A percentile compares a stretch with the other conserved stretches of the same genome.
These are phyloP conservation scores for Cassiopea xamachana DNA, from an alignment of 30 jellyfish, hydroid and myxozoan genomes.

Conservation along the genomic window DNA sequence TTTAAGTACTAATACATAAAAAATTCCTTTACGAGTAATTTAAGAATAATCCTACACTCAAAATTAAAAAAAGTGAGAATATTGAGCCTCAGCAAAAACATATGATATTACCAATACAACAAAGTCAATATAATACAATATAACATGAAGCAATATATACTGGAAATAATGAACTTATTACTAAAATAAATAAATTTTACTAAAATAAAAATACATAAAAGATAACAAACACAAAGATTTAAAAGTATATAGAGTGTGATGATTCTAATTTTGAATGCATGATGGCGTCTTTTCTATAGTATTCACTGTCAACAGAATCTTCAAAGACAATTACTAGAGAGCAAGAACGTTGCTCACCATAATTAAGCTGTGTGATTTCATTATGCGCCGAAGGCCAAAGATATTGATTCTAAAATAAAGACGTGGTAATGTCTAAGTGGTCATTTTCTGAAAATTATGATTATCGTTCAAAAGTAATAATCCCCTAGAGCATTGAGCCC, in stretches of 20 bases:
- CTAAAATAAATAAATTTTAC: too few relatives aligned
- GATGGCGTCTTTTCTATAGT: background rate
- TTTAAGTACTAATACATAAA: too few relatives aligned
- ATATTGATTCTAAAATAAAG: conserved; percentile 48
- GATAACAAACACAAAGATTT: background rate
- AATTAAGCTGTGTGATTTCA: conserved; percentile 70
- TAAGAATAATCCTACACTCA: too few relatives aligned
- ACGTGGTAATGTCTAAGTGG: background rate
- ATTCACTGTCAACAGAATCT: background rate
- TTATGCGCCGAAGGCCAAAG: conserved; percentile 90
- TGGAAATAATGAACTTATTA: background rate
- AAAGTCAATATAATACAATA: too few relatives aligned
- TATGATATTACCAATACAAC: too few relatives aligned
- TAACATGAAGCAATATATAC: background rate
- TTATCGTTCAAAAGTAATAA: too few relatives aligned
- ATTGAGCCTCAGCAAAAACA: too few relatives aligned
- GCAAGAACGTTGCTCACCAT: conserved; percentile 38
- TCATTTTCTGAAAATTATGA: too few relatives aligned
- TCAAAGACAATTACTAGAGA: background rate
- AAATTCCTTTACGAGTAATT: too few relatives aligned
- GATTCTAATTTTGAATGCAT: background rate
- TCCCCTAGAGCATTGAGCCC: too few relatives aligned
- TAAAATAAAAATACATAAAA: background rate
- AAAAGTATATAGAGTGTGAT: background rate
- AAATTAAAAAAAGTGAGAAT: too few relatives aligned